phyloP scores from a whole-genome alignment of 35 echinoderm and acorn worm genomes.

The Holothuria glaberrima region DNA sequence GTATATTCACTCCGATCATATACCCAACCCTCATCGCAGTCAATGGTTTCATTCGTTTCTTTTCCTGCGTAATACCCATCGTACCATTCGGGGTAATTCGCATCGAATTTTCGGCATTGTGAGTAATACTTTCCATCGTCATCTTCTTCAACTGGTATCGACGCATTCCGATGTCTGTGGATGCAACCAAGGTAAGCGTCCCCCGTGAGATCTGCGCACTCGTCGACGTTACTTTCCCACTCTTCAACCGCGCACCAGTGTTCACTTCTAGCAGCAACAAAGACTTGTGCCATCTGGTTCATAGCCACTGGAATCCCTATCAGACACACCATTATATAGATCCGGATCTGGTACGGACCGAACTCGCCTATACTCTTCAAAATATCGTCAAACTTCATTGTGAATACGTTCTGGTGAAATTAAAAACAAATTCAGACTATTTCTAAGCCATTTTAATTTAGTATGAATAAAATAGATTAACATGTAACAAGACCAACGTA shows the following conservation, averaged over 20 bases:
- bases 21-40: constrained; percentile 60
- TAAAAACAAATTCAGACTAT: no score
- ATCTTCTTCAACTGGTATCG: constrained; percentile 21
- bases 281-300: constrained; percentile 91
- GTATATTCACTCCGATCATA: constrained; percentile 56
- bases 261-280: constrained; percentile 68
- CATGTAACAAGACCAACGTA: no score
- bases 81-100: not conserved
- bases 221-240: not conserved
- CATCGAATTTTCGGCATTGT: constrained; percentile 35
- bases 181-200: constrained; percentile 23
- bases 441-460: no score
- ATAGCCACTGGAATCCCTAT: constrained; percentile 58
- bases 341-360: constrained; percentile 77
- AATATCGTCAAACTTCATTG: constrained; percentile 94
- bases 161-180: constrained; percentile 15
- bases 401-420: not conserved
- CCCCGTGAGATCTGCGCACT: not conserved
- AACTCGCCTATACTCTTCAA: constrained; percentile 77
- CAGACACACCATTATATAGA: constrained; percentile 73
- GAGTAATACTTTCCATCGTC: not conserved
- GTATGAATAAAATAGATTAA: no score
- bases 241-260: constrained; percentile 82
- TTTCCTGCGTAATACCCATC: constrained; percentile 25
- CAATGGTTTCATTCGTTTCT: not conserved